These are phyloP conservation scores for Apoda limacodes DNA, from an alignment of 2,888 invertebrate genomes.

Conservation along the genomic window DNA sequence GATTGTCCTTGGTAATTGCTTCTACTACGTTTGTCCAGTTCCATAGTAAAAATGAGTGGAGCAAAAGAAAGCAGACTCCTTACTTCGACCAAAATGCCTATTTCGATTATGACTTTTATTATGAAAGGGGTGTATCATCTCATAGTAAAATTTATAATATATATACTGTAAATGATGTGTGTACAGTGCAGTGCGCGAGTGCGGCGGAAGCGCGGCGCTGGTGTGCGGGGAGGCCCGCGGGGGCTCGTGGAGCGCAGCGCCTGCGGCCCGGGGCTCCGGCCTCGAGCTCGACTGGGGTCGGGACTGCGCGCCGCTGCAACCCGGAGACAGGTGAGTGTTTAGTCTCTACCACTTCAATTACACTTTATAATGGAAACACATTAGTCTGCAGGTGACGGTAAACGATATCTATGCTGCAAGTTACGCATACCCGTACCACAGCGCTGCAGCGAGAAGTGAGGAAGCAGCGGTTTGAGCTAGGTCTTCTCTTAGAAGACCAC, in stretches of 20 bases:
- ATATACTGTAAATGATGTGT: no score
- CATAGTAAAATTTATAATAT: no score
- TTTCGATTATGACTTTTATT: neutral
- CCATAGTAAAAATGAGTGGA: no score
- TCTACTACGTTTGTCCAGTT: no score
- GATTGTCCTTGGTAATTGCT: no score
- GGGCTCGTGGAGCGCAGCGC: conserved; percentile 76
- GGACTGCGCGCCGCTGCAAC: conserved; percentile 79
- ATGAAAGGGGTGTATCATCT: neutral
- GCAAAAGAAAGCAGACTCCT: neutral
- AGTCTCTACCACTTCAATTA: conserved; percentile 2
- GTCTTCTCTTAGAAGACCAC: no score
- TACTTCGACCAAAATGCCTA: neutral
- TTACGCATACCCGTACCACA: no score
- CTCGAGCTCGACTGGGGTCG: conserved; percentile 86
- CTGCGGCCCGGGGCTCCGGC: conserved; percentile 72
- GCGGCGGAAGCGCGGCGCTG: conserved; percentile 48
- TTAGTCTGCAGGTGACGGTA: no score
- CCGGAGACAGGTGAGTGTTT: conserved; percentile 76
- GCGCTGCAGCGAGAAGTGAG: no score
- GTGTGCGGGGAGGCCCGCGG: conserved; percentile 79
- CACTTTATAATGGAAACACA: no score
- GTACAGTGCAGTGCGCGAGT: conserved; percentile 46
- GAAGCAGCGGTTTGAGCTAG: no score
- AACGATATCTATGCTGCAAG: no score